phyloP scores from a whole-genome alignment of 2,113 vertebrate species.

The Macquaria australasica region DNA sequence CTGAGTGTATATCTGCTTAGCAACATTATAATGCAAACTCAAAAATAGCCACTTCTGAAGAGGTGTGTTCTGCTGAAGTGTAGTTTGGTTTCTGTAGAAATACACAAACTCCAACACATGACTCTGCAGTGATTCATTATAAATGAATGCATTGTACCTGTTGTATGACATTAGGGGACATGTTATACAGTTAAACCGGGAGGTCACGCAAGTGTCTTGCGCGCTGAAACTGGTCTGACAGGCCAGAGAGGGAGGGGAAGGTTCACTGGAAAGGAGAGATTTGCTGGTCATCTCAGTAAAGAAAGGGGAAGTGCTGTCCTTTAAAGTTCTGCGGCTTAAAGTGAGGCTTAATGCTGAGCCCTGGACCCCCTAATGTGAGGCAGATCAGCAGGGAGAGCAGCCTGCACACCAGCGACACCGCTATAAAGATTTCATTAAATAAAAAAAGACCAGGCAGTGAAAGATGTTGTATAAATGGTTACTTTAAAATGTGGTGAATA shows the following conservation, averaged over 20 bases:
- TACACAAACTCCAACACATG: constrained; percentile 5
- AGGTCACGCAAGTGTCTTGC: neutral
- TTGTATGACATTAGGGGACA: neutral
- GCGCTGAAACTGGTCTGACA: constrained; percentile 35
- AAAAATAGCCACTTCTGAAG: neutral
- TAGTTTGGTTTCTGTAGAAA: neutral
- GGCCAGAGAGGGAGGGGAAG: constrained; percentile 12
- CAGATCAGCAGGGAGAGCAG: constrained; percentile 44
- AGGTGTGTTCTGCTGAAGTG: neutral
- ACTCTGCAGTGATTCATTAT: constrained; percentile 25
- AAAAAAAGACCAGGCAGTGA: constrained; percentile 16
- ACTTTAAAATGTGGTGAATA: constrained; percentile 24
- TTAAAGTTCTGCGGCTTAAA: constrained; percentile 60
- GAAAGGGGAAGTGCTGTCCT: constrained; percentile 64
- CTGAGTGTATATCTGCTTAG: neutral
- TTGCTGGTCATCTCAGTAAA: constrained; percentile 38
- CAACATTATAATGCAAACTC: neutral
- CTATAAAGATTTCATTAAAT: constrained; percentile 52
- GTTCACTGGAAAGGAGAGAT: constrained; percentile 37
- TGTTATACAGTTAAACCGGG: constrained; percentile 18
- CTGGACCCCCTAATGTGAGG: constrained; percentile 24
- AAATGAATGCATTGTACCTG: constrained; percentile 16
- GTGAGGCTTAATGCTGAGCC: constrained; percentile 47
- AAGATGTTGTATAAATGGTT: constrained; percentile 20
- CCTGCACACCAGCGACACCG: constrained; percentile 19